Conservation (phyloP, 2,113 vertebrate species). For the Haemorhous mexicanus region DNA sequence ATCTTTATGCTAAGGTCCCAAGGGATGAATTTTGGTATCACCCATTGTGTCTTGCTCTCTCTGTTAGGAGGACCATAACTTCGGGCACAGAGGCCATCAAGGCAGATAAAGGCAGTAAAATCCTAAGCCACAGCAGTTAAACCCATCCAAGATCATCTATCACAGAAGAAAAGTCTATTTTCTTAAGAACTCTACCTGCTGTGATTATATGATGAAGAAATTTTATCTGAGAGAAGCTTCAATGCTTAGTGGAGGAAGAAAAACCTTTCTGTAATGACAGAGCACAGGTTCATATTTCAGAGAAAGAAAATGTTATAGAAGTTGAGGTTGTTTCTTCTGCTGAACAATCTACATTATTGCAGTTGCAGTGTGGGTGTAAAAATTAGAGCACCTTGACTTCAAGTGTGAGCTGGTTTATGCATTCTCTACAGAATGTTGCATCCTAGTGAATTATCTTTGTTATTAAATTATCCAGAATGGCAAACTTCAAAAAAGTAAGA, state of each 20-base stretch:
- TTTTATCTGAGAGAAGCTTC: neutral
- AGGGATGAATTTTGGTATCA: neutral
- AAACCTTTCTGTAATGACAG: neutral
- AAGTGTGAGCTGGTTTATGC: neutral
- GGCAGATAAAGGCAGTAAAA: neutral
- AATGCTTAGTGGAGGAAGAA: neutral
- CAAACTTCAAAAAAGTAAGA: neutral
- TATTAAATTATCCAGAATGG: neutral
- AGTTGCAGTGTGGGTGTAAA: neutral
- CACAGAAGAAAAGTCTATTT: neutral
- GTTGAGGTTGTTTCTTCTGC: neutral
- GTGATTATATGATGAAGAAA: neutral
- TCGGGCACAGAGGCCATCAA: neutral
- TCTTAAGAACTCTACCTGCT: neutral
- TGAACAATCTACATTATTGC: neutral
- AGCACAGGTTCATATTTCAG: neutral
- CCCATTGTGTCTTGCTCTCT: neutral
- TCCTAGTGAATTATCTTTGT: neutral
- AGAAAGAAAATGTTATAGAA: neutral
- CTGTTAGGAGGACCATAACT: neutral
- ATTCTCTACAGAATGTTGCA: neutral
- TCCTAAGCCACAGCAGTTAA: neutral
- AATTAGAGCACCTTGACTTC: neutral
- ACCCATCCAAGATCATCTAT: neutral
- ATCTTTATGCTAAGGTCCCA: neutral